phyloP scores from a whole-genome alignment of 1,140 invertebrate species.

The Chironomus tepperi region DNA sequence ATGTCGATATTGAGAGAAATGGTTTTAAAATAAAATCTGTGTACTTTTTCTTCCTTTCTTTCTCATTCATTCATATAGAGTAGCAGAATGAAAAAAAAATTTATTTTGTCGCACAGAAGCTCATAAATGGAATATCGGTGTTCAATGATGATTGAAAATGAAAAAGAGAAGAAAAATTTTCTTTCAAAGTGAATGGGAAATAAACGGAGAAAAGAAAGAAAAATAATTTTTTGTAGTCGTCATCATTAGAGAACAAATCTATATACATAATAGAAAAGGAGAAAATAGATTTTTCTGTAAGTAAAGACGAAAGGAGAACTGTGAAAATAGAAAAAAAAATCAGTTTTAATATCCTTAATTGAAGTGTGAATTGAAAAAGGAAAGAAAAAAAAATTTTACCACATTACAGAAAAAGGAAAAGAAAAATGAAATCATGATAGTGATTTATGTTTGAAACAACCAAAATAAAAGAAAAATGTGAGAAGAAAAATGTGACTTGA shows the following conservation, averaged over 20 bases:
- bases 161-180: constrained; percentile 1
- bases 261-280: too few relatives aligned
- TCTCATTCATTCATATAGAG: background rate
- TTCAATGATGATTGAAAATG: background rate
- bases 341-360: constrained; percentile 6
- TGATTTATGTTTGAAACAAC: background rate
- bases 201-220: too few relatives aligned
- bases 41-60: background rate
- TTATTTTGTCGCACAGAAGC: background rate
- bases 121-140: constrained; percentile 19
- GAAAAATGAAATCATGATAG: background rate
- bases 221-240: background rate
- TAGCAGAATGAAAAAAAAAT: background rate
- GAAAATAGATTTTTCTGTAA: too few relatives aligned
- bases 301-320: background rate
- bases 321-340: background rate
- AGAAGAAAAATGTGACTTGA: background rate
- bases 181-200: background rate
- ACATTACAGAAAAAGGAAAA: background rate
- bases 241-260: background rate
- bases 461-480: background rate
- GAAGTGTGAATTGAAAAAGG: background rate
- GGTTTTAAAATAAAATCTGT: background rate
- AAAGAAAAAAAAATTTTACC: too few relatives aligned
- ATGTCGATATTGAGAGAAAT: background rate